phyloP scores from a whole-genome alignment of 2,113 vertebrate species.

The Corvus hawaiiensis region DNA sequence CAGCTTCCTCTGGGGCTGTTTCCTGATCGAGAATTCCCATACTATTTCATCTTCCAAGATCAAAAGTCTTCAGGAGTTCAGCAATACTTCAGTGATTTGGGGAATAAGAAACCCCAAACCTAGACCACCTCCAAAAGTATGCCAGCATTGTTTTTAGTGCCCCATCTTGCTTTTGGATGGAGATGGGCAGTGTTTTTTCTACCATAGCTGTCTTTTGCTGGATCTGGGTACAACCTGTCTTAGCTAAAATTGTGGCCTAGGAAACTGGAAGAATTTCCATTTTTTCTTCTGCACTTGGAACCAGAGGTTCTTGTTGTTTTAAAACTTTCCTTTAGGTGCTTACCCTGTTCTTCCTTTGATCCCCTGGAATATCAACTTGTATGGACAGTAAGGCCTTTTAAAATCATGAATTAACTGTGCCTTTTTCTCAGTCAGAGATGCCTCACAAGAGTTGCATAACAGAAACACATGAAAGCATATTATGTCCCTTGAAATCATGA shows the following conservation, averaged over 20 bases:
- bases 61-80: neutral
- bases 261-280: neutral
- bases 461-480: neutral
- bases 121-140: neutral
- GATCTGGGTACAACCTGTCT: neutral
- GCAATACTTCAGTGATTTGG: neutral
- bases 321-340: neutral
- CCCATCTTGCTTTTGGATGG: neutral
- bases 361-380: neutral
- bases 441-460: neutral
- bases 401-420: neutral
- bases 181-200: neutral
- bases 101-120: neutral
- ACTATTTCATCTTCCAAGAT: neutral
- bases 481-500: neutral
- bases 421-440: neutral
- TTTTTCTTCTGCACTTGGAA: neutral
- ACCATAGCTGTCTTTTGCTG: neutral
- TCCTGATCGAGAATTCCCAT: conserved; percentile 27
- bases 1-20: conserved; percentile 15
- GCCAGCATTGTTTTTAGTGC: neutral
- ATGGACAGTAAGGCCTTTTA: neutral
- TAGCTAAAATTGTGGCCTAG: neutral
- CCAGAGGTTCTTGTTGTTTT: neutral
- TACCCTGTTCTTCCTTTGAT: neutral